Evolutionary conservation across 2,113 vertebrate genomes (phyloP).

Genomic region (Acrocephalus arundinaceus): DNA sequence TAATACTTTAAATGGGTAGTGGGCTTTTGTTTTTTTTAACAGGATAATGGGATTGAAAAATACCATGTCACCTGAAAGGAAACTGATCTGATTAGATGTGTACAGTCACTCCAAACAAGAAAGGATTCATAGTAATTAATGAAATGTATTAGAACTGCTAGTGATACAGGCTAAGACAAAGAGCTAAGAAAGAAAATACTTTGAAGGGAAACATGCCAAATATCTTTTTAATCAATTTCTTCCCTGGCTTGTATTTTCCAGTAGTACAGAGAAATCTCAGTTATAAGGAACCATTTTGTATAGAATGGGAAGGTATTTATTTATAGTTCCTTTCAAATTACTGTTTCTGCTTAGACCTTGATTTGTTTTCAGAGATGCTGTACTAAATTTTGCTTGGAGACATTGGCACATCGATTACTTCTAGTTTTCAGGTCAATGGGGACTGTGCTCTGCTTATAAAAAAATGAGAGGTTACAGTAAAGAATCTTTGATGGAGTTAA

Average conservation of each 20-base stretch:
- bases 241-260: not conserved
- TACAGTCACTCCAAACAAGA: not conserved
- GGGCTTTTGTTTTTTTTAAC: not conserved
- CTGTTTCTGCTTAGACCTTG: conserved; percentile 29
- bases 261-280: not conserved
- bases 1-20: not conserved
- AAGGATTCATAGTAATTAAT: not conserved
- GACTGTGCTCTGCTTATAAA: conserved; percentile 29
- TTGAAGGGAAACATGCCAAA: not conserved
- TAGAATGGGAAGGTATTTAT: conserved; percentile 15
- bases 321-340: conserved; percentile 31
- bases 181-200: not conserved
- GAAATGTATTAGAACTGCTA: not conserved
- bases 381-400: conserved; percentile 48
- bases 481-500: conserved; percentile 34
- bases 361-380: conserved; percentile 49
- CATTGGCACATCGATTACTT: conserved; percentile 49
- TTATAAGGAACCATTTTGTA: conserved; percentile 2
- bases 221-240: not conserved
- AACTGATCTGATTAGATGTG: not conserved
- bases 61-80: not conserved
- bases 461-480: conserved; percentile 53
- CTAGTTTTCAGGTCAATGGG: conserved; percentile 32
- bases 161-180: not conserved
- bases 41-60: not conserved